Evolutionary conservation across 2,113 vertebrate species (phyloP).

Genomic region (Oceanites oceanicus): DNA sequence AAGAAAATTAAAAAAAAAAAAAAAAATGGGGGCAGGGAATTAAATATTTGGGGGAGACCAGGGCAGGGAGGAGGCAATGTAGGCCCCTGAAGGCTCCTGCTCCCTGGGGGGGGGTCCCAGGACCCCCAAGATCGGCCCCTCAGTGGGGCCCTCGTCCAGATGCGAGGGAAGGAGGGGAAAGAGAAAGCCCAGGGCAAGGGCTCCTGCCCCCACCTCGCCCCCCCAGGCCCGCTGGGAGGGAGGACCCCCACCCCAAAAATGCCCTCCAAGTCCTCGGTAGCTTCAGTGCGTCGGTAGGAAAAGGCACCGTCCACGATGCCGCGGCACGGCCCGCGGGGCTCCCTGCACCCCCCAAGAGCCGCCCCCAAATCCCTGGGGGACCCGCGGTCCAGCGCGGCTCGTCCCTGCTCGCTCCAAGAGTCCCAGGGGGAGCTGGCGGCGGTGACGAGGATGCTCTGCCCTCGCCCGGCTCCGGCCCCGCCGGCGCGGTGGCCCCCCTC

Average conservation of each 20-base stretch:
- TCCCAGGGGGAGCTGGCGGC: rapidly evolving
- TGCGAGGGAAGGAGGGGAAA: not conserved
- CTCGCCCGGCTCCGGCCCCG: rapidly evolving
- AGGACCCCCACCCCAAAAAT: not conserved
- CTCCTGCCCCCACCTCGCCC: not conserved
- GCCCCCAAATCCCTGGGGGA: not conserved
- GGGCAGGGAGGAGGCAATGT: not conserved
- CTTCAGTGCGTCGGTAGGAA: conserved; percentile 19
- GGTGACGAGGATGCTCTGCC: not conserved
- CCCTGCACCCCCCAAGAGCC: not conserved
- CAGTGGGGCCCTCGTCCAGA: not conserved
- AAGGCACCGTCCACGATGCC: not conserved
- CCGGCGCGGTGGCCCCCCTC: rapidly evolving
- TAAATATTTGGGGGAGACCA: not conserved
- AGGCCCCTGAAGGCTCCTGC: not conserved
- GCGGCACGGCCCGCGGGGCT: not conserved
- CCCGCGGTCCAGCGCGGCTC: not conserved
- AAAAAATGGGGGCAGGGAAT: not conserved
- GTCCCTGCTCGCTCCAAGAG: not conserved
- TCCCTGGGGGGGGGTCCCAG: not conserved
- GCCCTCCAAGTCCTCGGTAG: not conserved
- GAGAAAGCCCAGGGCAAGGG: not conserved
- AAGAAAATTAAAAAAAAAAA: not conserved
- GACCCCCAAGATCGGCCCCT: conserved; percentile 11
- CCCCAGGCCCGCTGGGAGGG: conserved; percentile 29